These are phyloP conservation scores for Polymixis lichenea DNA, from an alignment of 2,888 invertebrate genomes.

Conservation along the genomic window DNA sequence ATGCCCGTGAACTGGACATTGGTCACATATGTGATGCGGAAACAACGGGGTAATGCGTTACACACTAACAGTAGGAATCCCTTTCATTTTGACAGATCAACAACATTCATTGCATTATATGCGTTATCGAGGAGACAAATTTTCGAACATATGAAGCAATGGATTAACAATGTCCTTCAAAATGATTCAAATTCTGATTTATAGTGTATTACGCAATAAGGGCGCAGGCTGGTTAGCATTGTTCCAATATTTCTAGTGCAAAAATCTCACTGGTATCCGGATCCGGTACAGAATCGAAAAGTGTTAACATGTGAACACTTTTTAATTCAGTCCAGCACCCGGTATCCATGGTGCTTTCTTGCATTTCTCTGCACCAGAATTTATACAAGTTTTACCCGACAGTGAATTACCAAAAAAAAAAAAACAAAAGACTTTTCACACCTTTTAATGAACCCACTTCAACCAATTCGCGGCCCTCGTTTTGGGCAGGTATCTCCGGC, in stretches of 20 bases:
- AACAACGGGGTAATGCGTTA: no score
- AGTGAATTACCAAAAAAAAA: background rate
- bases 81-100: no score
- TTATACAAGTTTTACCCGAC: no score
- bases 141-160: no score
- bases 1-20: background rate
- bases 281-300: background rate
- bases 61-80: no score
- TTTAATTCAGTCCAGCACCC: background rate
- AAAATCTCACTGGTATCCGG: background rate
- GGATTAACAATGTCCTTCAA: no score
- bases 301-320: background rate
- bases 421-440: constrained; percentile 14
- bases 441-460: constrained; percentile 34
- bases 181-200: no score
- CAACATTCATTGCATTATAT: no score
- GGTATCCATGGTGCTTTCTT: no score
- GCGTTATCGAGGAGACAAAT: no score
- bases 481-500: constrained; percentile 40
- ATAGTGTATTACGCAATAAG: no score
- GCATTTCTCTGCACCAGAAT: background rate
- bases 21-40: background rate
- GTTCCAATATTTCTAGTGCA: background rate
- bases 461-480: constrained; percentile 30
- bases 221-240: background rate